Evolutionary conservation across 2,113 vertebrate genomes (phyloP).

Genomic region (Nesoenas mayeri): DNA sequence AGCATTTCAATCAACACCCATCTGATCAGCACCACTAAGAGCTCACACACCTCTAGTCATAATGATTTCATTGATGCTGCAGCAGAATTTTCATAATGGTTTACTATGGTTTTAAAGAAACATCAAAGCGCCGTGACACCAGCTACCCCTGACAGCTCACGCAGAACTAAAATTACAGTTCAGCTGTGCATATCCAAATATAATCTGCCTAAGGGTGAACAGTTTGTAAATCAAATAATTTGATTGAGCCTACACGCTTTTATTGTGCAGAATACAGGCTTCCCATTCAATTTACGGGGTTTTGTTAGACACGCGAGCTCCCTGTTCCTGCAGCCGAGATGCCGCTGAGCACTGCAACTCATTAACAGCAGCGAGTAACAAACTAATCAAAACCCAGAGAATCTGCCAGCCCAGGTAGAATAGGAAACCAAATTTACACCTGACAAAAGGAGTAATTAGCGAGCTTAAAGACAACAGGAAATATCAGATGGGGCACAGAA

Average conservation of each 20-base stretch:
- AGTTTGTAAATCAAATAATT: conserved; percentile 60
- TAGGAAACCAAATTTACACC: conserved; percentile 66
- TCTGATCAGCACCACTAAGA: not conserved
- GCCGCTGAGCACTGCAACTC: conserved; percentile 56
- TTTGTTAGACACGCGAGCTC: not conserved
- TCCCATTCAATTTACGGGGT: not conserved
- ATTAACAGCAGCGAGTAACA: conserved; percentile 57
- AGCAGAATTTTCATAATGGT: conserved; percentile 41
- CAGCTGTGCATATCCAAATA: conserved; percentile 52
- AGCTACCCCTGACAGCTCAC: conserved; percentile 46
- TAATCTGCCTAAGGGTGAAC: conserved; percentile 71
- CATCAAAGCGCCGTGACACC: conserved; percentile 57
- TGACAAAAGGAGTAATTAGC: conserved; percentile 74
- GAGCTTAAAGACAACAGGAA: conserved; percentile 67
- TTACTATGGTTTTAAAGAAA: conserved; percentile 56
- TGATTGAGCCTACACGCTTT: conserved; percentile 46
- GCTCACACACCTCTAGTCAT: not conserved
- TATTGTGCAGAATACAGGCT: not conserved
- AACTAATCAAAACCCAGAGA: conserved; percentile 50
- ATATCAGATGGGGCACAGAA: conserved; percentile 65
- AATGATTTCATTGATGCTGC: not conserved
- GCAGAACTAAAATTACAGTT: conserved; percentile 23
- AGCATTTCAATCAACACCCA: conserved; percentile 17
- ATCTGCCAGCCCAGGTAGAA: conserved; percentile 65
- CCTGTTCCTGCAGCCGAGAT: not conserved